Percentiles rank a stretch among this genome's conserved stretches.
These are phyloP conservation scores for Hemibagrus wyckioides DNA, from an alignment of 2,113 vertebrate genomes.

Conservation along the genomic window DNA sequence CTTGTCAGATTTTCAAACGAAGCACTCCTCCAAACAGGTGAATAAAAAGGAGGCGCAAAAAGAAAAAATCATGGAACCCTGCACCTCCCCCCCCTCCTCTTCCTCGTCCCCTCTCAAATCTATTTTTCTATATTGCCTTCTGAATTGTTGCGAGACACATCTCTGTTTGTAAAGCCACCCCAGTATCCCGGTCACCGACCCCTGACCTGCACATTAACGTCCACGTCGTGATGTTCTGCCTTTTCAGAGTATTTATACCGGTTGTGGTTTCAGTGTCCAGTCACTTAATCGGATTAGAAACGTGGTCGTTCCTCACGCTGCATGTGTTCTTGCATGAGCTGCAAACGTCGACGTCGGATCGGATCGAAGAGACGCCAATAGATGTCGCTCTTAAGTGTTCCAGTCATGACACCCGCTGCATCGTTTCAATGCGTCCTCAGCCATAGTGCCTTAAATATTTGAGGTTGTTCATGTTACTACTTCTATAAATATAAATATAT, in stretches of 20 bases:
- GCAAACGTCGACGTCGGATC: constrained; percentile 66
- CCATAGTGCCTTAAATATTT: constrained; percentile 99
- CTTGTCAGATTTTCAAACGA: constrained; percentile 93
- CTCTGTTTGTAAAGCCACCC: constrained; percentile 98
- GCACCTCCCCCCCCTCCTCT: constrained; percentile 69
- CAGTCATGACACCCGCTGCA: constrained; percentile 95
- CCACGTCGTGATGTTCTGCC: constrained; percentile 84
- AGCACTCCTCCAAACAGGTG: constrained; percentile 94
- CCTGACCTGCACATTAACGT: constrained; percentile 87
- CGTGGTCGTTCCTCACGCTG: constrained; percentile 91
- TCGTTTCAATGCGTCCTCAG: constrained; percentile 94
- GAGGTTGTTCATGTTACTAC: constrained; percentile 98
- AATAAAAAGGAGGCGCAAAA: constrained; percentile 81
- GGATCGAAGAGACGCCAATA: constrained; percentile 80
- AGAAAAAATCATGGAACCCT: constrained; percentile 67
- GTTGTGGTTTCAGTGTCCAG: constrained; percentile 90
- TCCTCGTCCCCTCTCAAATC: constrained; percentile 58
- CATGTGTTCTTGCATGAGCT: constrained; percentile 99
- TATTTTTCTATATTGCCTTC: constrained; percentile 99
- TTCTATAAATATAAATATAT: constrained; percentile 85
- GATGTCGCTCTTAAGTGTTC: constrained; percentile 91
- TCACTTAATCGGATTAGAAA: constrained; percentile 82
- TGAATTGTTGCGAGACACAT: constrained; percentile 98
- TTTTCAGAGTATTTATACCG: constrained; percentile 83
- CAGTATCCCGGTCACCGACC: constrained; percentile 86